Evolutionary conservation across 2,888 invertebrate genomes (phyloP), one percentile per base, ranked within the genome.

Genomic region (Rotaria magnacalcarata): DNA sequence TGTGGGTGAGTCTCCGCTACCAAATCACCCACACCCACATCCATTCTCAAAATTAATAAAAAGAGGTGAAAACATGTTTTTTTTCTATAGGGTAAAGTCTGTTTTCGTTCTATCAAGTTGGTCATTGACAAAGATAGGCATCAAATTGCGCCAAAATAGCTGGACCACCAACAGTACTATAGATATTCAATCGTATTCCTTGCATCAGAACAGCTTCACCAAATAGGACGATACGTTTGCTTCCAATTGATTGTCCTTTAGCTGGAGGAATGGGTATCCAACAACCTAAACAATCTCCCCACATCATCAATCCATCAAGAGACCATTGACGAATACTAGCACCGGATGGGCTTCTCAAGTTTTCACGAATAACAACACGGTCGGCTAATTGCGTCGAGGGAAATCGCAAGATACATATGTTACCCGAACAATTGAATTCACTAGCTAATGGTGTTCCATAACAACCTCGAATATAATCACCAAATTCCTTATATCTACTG

Each of bases 311-410:
- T 67, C 67, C 67, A 34, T 67, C 67, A 67, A 67, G 8, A 10
- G 67, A 67, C 67, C 67, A 67, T 67, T 67, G 67, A 67, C 67
- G 67, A 67, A 67, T 67, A 67, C 27, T 67, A 67, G 27, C 27
- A 27, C 67, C 67, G 27, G 67, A 4, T 67, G 8, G 5, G 27
- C 67, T 67, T 67, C 67, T 67, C 16, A 67, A 27, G 10, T 67
- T 8, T 67, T 67, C 67, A 67, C 67, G 67, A 67, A 67, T 67
- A 34, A 67, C 11, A 11, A 67, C 67, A 67, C 67, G 67, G 10
- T 67, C 67, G 27, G 16, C 67, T 27, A 67, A 67, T 0, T 27
- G 27, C 27, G 67, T 67, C 27, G 67, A 27, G 27, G 67, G 16
- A 27, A 67, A 67, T 67, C 8, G 10, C 27, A 67, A 67, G 67